These are phyloP conservation scores for Stichopus chloronotus DNA, from an alignment of 35 echinoderm and acorn worm species.

Conservation along the genomic window DNA sequence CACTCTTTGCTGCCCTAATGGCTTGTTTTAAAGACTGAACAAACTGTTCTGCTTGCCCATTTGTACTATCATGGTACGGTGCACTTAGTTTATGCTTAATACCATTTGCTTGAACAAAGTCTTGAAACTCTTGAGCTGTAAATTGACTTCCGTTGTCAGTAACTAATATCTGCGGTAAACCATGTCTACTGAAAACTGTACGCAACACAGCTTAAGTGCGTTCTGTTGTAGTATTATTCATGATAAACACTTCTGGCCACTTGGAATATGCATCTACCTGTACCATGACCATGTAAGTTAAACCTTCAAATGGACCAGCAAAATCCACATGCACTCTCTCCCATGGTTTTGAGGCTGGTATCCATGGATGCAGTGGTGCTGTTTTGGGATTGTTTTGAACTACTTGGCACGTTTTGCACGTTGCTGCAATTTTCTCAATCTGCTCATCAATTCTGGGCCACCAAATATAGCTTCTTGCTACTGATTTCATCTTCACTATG, in stretches of 20 bases:
- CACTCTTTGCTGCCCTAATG: conserved; percentile 30
- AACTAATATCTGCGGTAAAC: conserved; percentile 67
- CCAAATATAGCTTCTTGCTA: conserved; percentile 61
- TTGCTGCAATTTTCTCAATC: conserved; percentile 57
- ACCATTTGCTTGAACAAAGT: conserved; percentile 60
- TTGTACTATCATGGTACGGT: conserved; percentile 52
- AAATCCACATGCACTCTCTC: conserved; percentile 68
- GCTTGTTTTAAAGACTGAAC: conserved; percentile 61
- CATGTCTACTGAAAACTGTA: conserved; percentile 47
- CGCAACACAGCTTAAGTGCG: conserved; percentile 42
- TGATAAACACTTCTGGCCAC: conserved; percentile 68
- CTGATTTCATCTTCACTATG: conserved; percentile 68
- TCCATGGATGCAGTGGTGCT: conserved; percentile 70
- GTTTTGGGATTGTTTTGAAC: conserved; percentile 62
- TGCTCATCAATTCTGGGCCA: conserved; percentile 69
- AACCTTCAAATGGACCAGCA: conserved; percentile 65
- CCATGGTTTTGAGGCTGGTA: conserved; percentile 60
- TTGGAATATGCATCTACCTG: conserved; percentile 65
- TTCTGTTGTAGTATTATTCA: conserved; percentile 52
- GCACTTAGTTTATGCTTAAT: conserved; percentile 46
- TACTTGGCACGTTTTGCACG: conserved; percentile 60
- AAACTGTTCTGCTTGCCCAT: conserved; percentile 58
- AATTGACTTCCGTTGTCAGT: conserved; percentile 71
- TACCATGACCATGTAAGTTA: conserved; percentile 63
- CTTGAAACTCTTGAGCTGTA: conserved; percentile 61